Evolutionary conservation across 1,140 invertebrate genomes (phyloP).

Genomic region (Leptinotarsa lineolata): DNA sequence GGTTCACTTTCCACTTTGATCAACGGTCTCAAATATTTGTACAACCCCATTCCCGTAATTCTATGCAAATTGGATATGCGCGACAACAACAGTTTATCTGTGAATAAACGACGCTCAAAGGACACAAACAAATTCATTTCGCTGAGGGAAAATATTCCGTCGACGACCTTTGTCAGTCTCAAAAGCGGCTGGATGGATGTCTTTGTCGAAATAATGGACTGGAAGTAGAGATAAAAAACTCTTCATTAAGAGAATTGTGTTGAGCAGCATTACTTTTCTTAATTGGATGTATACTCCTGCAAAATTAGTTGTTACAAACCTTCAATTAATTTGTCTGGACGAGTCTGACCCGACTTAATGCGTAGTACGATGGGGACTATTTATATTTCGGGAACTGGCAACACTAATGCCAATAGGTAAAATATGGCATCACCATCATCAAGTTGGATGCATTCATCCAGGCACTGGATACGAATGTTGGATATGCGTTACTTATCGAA

Average conservation of each 20-base stretch:
- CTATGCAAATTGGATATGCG: not conserved
- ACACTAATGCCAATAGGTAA: too few relatives aligned
- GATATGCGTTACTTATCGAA: too few relatives aligned
- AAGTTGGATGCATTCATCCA: too few relatives aligned
- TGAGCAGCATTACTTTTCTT: not conserved
- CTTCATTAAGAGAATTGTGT: not conserved
- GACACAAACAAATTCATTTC: not conserved
- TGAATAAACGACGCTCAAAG: not conserved
- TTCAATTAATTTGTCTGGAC: too few relatives aligned
- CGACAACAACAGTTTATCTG: slow-evolving; percentile 3
- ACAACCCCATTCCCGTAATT: not conserved
- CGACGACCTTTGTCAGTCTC: not conserved
- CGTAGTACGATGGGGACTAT: too few relatives aligned
- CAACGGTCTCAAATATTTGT: not conserved
- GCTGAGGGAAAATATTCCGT: not conserved
- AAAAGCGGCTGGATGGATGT: not conserved
- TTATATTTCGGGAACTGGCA: too few relatives aligned
- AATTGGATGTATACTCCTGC: too few relatives aligned
- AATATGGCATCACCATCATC: too few relatives aligned
- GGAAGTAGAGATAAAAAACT: not conserved
- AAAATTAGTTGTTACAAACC: too few relatives aligned
- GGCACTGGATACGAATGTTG: too few relatives aligned
- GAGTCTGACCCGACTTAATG: too few relatives aligned
- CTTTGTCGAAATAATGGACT: slow-evolving; percentile 6
- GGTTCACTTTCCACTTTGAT: not conserved